These are phyloP conservation scores for Malurus elegans DNA, from an alignment of 2,113 vertebrate genomes.

Conservation along the genomic window DNA sequence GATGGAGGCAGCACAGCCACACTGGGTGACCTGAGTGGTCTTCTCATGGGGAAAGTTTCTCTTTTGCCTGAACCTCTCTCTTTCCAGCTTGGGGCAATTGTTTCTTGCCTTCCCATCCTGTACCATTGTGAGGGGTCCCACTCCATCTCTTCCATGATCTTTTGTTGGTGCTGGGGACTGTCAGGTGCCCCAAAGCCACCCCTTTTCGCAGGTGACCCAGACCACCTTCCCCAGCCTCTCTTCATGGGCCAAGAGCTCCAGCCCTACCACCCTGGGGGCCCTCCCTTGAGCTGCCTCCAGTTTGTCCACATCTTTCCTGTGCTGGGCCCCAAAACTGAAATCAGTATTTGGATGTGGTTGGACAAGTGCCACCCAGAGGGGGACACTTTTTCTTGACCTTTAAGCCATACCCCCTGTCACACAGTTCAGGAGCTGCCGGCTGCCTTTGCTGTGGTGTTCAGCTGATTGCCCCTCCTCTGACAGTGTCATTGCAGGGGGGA, in stretches of 20 bases:
- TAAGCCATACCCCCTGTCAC: rapidly evolving
- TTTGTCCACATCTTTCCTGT: not conserved
- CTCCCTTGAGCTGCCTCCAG: not conserved
- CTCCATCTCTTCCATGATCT: not conserved
- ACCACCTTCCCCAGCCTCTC: not conserved
- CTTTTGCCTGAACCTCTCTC: not conserved
- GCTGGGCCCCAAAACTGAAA: not conserved
- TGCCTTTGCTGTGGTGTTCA: not conserved
- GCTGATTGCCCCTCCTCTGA: not conserved
- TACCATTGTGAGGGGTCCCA: not conserved
- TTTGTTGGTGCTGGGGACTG: rapidly evolving
- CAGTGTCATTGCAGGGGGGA: rapidly evolving
- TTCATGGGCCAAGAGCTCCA: not conserved
- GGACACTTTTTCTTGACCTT: not conserved
- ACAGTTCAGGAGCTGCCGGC: not conserved
- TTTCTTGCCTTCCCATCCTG: not conserved
- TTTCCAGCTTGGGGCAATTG: not conserved
- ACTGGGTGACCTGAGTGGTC: not conserved
- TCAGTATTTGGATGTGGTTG: not conserved
- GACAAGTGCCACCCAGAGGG: rapidly evolving
- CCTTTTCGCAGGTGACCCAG: not conserved
- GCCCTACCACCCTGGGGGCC: not conserved
- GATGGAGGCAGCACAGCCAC: not conserved
- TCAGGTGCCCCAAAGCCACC: not conserved
- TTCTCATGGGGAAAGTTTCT: not conserved